Percentiles rank a stretch among this genome's conserved stretches.
Evolutionary conservation across 2,113 vertebrate genomes (phyloP).

Genomic region (Aldabrachelys gigantea): DNA sequence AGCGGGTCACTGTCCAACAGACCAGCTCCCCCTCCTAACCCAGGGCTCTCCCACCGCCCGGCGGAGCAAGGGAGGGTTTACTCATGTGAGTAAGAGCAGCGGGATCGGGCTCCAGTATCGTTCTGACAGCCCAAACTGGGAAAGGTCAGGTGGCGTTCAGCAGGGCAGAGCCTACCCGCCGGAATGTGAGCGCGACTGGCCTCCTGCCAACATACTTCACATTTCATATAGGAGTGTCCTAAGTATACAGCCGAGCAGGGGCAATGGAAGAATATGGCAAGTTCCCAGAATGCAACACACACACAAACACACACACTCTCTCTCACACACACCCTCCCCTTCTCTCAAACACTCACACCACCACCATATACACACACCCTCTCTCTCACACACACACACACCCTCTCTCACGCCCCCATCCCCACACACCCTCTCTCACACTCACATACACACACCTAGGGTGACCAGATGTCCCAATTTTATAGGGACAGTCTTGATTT

Average conservation of each 20-base stretch:
- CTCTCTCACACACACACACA: background rate
- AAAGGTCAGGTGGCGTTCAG: conserved; percentile 61
- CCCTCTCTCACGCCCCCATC: background rate
- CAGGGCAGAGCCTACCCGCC: conserved; percentile 60
- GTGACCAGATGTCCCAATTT: no score
- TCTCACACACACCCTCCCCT: background rate
- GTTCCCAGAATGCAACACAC: conserved; percentile 23
- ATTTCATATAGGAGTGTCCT: conserved; percentile 57
- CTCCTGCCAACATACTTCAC: conserved; percentile 19
- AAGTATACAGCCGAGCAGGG: conserved; percentile 20
- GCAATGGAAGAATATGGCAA: conserved; percentile 23
- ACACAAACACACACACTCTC: background rate
- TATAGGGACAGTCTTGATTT: no score
- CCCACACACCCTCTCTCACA: no score
- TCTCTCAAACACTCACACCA: background rate
- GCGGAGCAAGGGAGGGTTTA: background rate
- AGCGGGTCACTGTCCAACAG: background rate
- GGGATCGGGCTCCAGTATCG: background rate
- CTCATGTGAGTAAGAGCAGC: background rate
- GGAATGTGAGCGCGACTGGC: conserved; percentile 60
- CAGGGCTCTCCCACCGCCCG: background rate
- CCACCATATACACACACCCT: no score
- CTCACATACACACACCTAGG: background rate
- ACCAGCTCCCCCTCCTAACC: background rate
- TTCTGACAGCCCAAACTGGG: conserved; percentile 24